Conservation (phyloP, 2,888 invertebrate species). For the Matsumyia berberina region DNA sequence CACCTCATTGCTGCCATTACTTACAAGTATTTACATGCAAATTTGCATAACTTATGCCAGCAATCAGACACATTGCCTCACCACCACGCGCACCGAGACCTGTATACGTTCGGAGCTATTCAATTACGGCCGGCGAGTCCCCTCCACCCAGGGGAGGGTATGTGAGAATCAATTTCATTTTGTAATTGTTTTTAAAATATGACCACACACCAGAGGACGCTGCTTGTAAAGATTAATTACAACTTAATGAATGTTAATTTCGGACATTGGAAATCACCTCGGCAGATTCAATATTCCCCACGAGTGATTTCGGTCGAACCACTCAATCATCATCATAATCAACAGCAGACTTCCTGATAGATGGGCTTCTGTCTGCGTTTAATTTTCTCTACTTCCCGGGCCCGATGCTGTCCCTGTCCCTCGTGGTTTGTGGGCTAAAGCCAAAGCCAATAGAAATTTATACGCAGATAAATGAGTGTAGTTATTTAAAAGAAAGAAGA, state of each 20-base stretch:
- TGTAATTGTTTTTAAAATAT: slow-evolving; percentile 48
- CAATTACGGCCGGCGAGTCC: slow-evolving; percentile 7
- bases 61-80: neutral
- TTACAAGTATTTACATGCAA: neutral
- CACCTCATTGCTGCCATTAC: neutral
- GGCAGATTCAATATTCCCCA: slow-evolving; percentile 50
- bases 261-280: slow-evolving; percentile 26
- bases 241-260: slow-evolving; percentile 65
- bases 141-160: neutral
- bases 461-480: slow-evolving; percentile 51
- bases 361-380: slow-evolving; percentile 61
- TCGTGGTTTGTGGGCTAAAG: neutral
- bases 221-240: slow-evolving; percentile 45
- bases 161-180: slow-evolving; percentile 31
- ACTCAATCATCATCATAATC: slow-evolving; percentile 69
- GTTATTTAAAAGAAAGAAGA: slow-evolving; percentile 44
- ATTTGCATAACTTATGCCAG: slow-evolving; percentile 26
- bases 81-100: slow-evolving; percentile 17
- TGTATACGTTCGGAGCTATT: slow-evolving; percentile 2
- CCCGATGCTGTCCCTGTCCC: too few species aligned
- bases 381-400: slow-evolving; percentile 21
- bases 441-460: slow-evolving; percentile 52
- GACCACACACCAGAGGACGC: slow-evolving; percentile 5
- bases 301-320: slow-evolving; percentile 45
- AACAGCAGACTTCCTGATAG: slow-evolving; percentile 64